Conservation (phyloP, 2,888 invertebrate species). For the Lasioglossum malachurum region DNA sequence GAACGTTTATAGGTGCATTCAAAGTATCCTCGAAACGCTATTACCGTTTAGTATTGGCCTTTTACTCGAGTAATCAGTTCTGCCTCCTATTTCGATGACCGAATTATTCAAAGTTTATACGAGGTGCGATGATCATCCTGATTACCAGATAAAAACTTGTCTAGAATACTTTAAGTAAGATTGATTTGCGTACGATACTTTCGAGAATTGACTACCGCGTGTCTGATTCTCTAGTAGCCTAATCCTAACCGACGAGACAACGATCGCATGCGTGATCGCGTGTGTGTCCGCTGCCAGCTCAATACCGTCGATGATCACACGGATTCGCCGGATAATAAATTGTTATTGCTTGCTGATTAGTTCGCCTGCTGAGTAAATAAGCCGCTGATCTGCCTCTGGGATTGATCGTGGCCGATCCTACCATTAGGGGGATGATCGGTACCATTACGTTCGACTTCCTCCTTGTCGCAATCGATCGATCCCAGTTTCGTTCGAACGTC, state of each 20-base stretch:
- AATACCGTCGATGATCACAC: background rate
- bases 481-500: background rate
- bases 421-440: background rate
- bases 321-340: conserved; percentile 3
- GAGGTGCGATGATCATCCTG: too few relatives aligned
- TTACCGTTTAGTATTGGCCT: too few relatives aligned
- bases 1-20: too few relatives aligned
- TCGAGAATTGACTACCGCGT: background rate
- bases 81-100: background rate
- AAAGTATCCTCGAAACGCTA: too few relatives aligned
- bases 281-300: conserved; percentile 5
- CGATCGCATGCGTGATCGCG: conserved; percentile 27
- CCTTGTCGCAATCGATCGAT: background rate
- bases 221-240: background rate
- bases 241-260: conserved; percentile 30
- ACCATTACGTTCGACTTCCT: background rate
- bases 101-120: too few relatives aligned
- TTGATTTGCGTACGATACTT: background rate
- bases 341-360: conserved; percentile 12
- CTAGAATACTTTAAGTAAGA: background rate
- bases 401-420: background rate
- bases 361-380: conserved; percentile 5
- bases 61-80: background rate
- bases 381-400: background rate
- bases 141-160: background rate